Evolutionary conservation across 1,140 invertebrate species (phyloP).

Genomic region (Battus philenor): DNA sequence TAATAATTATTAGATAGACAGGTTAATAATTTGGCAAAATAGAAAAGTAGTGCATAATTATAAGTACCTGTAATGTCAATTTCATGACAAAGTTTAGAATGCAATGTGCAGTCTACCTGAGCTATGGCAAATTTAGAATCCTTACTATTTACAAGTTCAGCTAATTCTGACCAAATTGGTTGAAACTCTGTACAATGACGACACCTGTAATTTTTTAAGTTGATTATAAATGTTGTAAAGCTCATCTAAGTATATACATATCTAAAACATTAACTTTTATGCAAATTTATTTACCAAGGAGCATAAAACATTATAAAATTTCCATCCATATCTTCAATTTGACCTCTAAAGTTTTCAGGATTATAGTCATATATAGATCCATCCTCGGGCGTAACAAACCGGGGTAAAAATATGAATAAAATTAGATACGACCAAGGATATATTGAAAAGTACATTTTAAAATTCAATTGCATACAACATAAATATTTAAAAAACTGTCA

Average conservation of each 20-base stretch:
- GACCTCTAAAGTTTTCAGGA: slow-evolving; percentile 50
- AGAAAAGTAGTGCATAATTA: no score
- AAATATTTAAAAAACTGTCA: no score
- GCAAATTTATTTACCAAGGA: slow-evolving; percentile 43
- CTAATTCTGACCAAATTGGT: slow-evolving; percentile 58
- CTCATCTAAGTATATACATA: no score
- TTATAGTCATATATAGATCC: slow-evolving; percentile 55
- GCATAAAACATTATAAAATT: slow-evolving; percentile 70
- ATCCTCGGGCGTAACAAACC: slow-evolving; percentile 55
- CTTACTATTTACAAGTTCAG: slow-evolving; percentile 55
- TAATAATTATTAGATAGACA: no score
- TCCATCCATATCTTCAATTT: slow-evolving; percentile 63
- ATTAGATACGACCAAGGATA: background rate
- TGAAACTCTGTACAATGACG: slow-evolving; percentile 60
- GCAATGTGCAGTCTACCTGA: slow-evolving; percentile 59
- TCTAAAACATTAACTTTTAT: slow-evolving; percentile 4
- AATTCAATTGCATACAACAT: background rate
- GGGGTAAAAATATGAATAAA: slow-evolving; percentile 36
- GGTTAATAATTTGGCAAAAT: no score
- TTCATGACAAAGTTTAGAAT: slow-evolving; percentile 57
- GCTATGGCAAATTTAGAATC: slow-evolving; percentile 67
- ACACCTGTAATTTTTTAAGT: slow-evolving; percentile 36
- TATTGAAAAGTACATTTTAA: slow-evolving; percentile 2
- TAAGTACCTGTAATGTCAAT: slow-evolving; percentile 63
- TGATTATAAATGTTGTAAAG: no score